phyloP scores from a whole-genome alignment of 2,888 invertebrate genomes.

The Polydesmus complanatus region DNA sequence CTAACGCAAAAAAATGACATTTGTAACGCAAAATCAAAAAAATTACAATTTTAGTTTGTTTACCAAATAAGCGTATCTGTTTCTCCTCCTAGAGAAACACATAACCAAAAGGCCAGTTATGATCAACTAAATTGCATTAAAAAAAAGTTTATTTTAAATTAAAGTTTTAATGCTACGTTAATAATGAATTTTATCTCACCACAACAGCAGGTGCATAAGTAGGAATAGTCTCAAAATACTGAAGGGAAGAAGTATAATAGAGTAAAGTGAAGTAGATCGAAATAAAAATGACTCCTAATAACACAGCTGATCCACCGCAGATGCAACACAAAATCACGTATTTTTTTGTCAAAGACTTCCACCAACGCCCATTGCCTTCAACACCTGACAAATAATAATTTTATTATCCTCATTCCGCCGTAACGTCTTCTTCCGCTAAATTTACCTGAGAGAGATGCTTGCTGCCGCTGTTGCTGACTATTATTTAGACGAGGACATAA shows the following conservation, averaged over 20 bases:
- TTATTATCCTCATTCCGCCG: too few relatives aligned
- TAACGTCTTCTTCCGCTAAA: too few relatives aligned
- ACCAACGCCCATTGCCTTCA: constrained; percentile 24
- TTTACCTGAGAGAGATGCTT: too few relatives aligned
- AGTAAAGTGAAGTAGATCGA: constrained; percentile 65
- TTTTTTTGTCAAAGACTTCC: constrained; percentile 47
- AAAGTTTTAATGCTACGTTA: too few relatives aligned
- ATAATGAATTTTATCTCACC: constrained; percentile 45
- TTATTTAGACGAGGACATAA: background rate
- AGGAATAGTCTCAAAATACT: constrained; percentile 79
- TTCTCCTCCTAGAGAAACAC: constrained; percentile 65
- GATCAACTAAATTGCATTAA: constrained; percentile 48
- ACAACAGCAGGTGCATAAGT: constrained; percentile 82
- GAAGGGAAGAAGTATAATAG: constrained; percentile 58
- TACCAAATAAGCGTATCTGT: constrained; percentile 78
- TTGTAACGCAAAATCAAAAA: background rate
- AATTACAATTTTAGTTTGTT: constrained; percentile 30
- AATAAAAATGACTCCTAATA: constrained; percentile 60
- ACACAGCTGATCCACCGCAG: constrained; percentile 61
- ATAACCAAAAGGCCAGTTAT: constrained; percentile 74
- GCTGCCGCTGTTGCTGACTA: background rate
- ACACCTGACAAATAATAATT: too few relatives aligned
- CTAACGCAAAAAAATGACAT: constrained; percentile 36
- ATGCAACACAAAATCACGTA: constrained; percentile 72
- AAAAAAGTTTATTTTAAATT: background rate